Evolutionary conservation across 2,888 invertebrate genomes (phyloP).

Genomic region (Quadroppia sp.): DNA sequence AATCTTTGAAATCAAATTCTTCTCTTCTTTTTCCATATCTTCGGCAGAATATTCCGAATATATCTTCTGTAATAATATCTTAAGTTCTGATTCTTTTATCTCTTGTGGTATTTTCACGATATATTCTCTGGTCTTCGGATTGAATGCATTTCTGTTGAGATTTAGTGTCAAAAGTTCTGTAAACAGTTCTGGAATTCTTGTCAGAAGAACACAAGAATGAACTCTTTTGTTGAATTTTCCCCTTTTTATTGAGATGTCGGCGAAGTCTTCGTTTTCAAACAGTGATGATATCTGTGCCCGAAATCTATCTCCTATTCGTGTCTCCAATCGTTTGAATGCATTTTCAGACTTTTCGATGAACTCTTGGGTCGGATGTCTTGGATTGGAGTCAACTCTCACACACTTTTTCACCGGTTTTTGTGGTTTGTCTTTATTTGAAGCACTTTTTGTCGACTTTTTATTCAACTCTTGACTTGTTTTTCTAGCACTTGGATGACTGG

Average conservation of each 20-base stretch:
- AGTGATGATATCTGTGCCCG: conserved; percentile 41
- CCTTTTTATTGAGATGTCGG: conserved; percentile 43
- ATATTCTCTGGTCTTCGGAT: not conserved
- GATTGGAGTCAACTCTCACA: not conserved
- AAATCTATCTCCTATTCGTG: conserved; percentile 43
- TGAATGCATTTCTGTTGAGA: not conserved
- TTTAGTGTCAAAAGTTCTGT: conserved; percentile 43
- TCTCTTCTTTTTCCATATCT: conserved; percentile 44
- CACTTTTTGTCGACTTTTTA: not conserved
- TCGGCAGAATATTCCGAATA: conserved; percentile 44
- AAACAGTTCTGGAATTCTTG: conserved; percentile 45
- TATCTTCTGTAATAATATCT: conserved; percentile 43
- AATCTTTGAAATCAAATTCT: not conserved
- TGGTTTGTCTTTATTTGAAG: not conserved
- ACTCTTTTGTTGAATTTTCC: conserved; percentile 35
- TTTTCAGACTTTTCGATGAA: conserved; percentile 47
- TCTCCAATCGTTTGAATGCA: conserved; percentile 45
- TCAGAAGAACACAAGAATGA: conserved; percentile 29
- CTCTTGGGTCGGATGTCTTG: conserved; percentile 18
- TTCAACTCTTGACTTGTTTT: not conserved
- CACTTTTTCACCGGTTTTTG: not conserved
- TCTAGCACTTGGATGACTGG: not conserved
- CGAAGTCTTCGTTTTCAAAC: conserved; percentile 44
- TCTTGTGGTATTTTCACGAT: not conserved
- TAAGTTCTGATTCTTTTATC: not conserved